Conservation (phyloP, 2,888 invertebrate genomes). For the Tillus elongatus region DNA sequence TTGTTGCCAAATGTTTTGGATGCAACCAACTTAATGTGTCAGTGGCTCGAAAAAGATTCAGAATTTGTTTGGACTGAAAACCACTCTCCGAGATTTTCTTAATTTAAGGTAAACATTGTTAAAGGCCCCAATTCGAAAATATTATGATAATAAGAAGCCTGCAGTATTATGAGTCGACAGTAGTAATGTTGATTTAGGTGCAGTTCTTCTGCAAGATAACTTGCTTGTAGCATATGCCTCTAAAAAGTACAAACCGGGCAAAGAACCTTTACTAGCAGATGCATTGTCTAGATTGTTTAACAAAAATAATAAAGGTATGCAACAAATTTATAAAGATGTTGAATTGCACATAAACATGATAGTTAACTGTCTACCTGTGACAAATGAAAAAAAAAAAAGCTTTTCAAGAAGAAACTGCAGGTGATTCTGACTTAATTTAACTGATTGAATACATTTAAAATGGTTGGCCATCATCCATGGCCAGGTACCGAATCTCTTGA, state of each 20-base stretch:
- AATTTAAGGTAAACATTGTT: conserved; percentile 11
- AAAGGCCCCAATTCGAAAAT: conserved; percentile 7
- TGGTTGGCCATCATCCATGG: no score
- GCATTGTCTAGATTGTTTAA: neutral
- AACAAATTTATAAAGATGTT: neutral
- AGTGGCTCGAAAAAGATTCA: conserved; percentile 8
- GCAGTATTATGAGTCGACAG: conserved; percentile 7
- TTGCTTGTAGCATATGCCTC: conserved; percentile 18
- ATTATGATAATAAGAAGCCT: conserved; percentile 9
- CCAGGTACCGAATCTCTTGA: no score
- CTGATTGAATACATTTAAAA: no score
- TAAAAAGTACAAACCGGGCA: conserved; percentile 7
- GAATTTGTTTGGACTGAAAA: conserved; percentile 9
- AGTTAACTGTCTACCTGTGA: neutral
- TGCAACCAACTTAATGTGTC: conserved; percentile 6
- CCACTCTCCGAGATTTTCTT: conserved; percentile 11
- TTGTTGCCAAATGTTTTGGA: conserved; percentile 10
- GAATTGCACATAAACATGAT: neutral
- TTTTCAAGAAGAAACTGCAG: no score
- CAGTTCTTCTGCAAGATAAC: conserved; percentile 28
- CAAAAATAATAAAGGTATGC: neutral
- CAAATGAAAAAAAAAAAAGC: neutral
- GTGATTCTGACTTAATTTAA: no score
- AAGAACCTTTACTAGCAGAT: neutral
- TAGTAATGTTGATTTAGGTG: conserved; percentile 19